These are phyloP conservation scores for Digitonthophagus gazella DNA, from an alignment of 2,888 invertebrate genomes.

Conservation along the genomic window DNA sequence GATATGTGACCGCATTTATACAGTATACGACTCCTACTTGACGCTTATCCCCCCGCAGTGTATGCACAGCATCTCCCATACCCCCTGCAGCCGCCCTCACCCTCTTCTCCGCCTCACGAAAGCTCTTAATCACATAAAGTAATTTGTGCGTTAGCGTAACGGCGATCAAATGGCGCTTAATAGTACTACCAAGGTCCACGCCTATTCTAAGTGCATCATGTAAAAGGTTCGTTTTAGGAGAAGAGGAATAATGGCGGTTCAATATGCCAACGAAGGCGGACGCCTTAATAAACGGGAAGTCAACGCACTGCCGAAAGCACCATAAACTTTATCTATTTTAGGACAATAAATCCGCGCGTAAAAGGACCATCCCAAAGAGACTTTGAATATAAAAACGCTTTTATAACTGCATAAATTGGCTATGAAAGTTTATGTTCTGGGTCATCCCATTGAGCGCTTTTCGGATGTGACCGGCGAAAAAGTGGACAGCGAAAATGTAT, in stretches of 20 bases:
- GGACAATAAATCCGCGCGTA: background rate
- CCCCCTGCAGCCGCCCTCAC: background rate
- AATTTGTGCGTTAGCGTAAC: slow-evolving; percentile 2
- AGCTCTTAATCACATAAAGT: slow-evolving; percentile 19
- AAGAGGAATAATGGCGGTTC: background rate
- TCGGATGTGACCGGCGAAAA: background rate
- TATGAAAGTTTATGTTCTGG: background rate
- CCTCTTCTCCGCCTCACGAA: background rate
- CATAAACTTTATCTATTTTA: background rate
- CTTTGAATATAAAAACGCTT: background rate
- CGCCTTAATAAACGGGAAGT: background rate
- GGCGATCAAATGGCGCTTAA: slow-evolving; percentile 7
- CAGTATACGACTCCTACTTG: slow-evolving; percentile 13
- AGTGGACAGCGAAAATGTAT: background rate
- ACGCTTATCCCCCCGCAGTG: slow-evolving; percentile 19
- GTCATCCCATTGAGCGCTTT: background rate
- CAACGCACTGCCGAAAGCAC: background rate
- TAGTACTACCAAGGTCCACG: background rate
- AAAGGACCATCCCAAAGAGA: background rate
- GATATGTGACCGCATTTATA: slow-evolving; percentile 19
- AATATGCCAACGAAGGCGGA: background rate
- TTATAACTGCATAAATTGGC: background rate
- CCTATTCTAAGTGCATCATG: background rate
- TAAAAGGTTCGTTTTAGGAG: background rate
- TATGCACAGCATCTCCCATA: slow-evolving; percentile 4